Percentiles rank a stretch among this genome's conserved stretches.
Conservation (phyloP, 2,888 invertebrate genomes). For the Epinotia demarniana region DNA sequence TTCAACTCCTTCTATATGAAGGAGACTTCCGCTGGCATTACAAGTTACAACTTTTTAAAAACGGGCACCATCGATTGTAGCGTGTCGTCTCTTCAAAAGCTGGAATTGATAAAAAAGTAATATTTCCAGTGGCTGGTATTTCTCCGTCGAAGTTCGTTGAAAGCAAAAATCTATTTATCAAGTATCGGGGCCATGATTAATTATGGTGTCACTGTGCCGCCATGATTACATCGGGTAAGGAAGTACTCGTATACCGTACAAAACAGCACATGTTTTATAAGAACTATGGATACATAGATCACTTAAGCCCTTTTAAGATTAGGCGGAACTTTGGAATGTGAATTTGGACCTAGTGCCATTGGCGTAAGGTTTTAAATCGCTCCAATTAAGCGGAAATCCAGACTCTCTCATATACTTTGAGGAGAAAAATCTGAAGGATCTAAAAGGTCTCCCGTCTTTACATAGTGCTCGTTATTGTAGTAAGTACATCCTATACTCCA, state of each 20-base stretch:
- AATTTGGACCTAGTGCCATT: not conserved
- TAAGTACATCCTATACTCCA: too few relatives aligned
- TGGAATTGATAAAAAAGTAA: constrained; percentile 22
- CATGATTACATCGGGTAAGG: constrained; percentile 57
- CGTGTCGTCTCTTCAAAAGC: not conserved
- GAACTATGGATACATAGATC: not conserved
- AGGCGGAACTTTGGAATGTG: not conserved
- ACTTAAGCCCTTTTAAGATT: not conserved
- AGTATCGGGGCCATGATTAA: constrained; percentile 79
- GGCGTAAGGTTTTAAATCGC: not conserved
- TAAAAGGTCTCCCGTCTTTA: too few relatives aligned
- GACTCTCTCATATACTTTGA: not conserved
- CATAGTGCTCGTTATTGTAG: too few relatives aligned
- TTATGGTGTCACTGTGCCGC: constrained; percentile 61
- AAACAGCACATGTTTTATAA: constrained; percentile 1
- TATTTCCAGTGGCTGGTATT: constrained; percentile 46
- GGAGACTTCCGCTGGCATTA: too few relatives aligned
- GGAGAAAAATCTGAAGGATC: not conserved
- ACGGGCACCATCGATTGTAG: too few relatives aligned
- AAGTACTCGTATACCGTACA: not conserved
- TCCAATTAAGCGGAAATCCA: not conserved
- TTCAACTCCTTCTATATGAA: too few relatives aligned
- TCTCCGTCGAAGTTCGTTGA: constrained; percentile 63
- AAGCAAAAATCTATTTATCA: constrained; percentile 80
- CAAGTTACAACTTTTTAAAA: too few relatives aligned